A percentile compares a stretch with the other conserved stretches of the same genome.
Conservation (phyloP, 2,113 vertebrate genomes). For the Leptobrachium leishanense region DNA sequence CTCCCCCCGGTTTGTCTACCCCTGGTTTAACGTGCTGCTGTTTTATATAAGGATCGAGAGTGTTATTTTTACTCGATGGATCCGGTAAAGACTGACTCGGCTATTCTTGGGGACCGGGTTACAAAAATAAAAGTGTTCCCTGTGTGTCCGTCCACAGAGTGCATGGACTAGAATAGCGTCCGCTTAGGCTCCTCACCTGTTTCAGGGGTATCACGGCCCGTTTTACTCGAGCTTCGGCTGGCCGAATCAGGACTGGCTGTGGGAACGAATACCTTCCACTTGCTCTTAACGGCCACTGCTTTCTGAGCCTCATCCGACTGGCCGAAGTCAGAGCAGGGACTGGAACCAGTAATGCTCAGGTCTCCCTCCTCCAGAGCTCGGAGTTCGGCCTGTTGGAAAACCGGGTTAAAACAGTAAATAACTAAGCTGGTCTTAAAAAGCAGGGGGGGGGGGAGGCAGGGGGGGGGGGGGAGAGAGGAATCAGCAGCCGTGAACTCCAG, state of each 20-base stretch:
- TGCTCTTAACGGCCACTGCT: conserved; percentile 71
- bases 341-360: conserved; percentile 84
- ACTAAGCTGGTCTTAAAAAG: too few relatives aligned
- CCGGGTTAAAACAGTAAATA: background rate
- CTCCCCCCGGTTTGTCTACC: too few relatives aligned
- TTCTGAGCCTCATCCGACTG: conserved; percentile 72
- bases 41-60: too few relatives aligned
- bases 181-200: conserved; percentile 56
- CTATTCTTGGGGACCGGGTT: too few relatives aligned
- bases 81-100: too few relatives aligned
- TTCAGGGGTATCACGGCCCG: conserved; percentile 70
- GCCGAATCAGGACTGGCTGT: conserved; percentile 84
- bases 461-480: too few relatives aligned
- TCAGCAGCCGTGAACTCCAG: too few relatives aligned
- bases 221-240: conserved; percentile 79
- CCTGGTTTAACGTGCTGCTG: too few relatives aligned
- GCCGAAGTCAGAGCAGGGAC: conserved; percentile 87
- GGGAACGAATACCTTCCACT: conserved; percentile 88
- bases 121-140: background rate
- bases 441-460: too few relatives aligned
- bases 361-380: conserved; percentile 93
- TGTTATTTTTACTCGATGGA: too few relatives aligned
- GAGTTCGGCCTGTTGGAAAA: conserved; percentile 82
- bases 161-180: too few relatives aligned
- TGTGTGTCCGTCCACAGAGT: too few relatives aligned